phyloP scores from a whole-genome alignment of 2,113 vertebrate species.

The Gallinago undulata region DNA sequence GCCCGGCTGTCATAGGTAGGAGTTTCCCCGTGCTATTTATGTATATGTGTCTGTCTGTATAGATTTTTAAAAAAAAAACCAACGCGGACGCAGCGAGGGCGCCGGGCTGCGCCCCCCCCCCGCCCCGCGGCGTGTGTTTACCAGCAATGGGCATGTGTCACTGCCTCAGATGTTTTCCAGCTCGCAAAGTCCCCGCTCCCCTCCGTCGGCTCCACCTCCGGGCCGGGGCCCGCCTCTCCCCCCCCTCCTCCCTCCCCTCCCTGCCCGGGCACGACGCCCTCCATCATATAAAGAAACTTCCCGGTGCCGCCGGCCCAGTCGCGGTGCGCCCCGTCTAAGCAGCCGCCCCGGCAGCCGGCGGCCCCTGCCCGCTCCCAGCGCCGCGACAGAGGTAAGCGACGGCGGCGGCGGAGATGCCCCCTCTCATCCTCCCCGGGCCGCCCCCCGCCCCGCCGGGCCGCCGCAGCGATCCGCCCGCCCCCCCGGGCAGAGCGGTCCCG shows the following conservation, averaged over 20 bases:
- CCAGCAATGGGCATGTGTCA: constrained; percentile 23
- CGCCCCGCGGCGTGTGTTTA: constrained; percentile 5
- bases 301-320: constrained; percentile 22
- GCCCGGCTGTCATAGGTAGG: constrained; percentile 8
- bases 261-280: not conserved
- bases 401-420: not conserved
- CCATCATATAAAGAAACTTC: constrained; percentile 58
- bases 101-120: not conserved
- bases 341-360: not conserved
- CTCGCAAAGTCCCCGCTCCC: not conserved
- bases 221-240: not conserved
- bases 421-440: too few species aligned
- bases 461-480: not conserved
- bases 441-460: not conserved
- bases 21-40: constrained; percentile 63
- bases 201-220: constrained; percentile 22
- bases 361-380: not conserved
- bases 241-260: too few species aligned
- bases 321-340: not conserved
- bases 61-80: not conserved
- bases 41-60: not conserved
- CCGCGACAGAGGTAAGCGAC: not conserved
- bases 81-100: not conserved
- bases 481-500: not conserved
- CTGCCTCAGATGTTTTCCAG: constrained; percentile 43